Conservation (phyloP, 2,113 vertebrate genomes). For the Antigone vipio region DNA sequence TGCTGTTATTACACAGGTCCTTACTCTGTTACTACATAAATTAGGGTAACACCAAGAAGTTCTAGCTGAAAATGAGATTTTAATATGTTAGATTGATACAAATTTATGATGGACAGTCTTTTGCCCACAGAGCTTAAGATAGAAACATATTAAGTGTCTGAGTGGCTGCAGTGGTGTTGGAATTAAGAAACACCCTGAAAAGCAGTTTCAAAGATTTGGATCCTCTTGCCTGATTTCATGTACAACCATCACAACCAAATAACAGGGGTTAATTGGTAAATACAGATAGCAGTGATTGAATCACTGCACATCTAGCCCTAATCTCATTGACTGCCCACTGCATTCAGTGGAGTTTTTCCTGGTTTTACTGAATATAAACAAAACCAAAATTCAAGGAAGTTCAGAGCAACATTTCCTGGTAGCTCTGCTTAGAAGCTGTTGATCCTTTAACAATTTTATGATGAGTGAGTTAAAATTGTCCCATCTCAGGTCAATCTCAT, state of each 20-base stretch:
- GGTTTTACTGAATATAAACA: not conserved
- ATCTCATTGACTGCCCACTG: not conserved
- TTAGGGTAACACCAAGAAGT: not conserved
- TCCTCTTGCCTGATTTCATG: not conserved
- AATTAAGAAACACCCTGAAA: not conserved
- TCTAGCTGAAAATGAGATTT: not conserved
- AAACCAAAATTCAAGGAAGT: not conserved
- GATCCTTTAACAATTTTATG: not conserved
- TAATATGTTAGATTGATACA: too few species aligned
- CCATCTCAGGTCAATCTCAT: not conserved
- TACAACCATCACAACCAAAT: not conserved
- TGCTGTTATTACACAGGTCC: not conserved
- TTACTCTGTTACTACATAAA: not conserved
- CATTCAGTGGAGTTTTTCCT: not conserved
- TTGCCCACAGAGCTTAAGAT: not conserved
- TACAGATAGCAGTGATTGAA: not conserved
- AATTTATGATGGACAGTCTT: not conserved
- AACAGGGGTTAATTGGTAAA: not conserved
- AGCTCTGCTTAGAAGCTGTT: rapidly evolving
- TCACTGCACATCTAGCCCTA: not conserved
- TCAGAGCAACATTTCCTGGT: not conserved
- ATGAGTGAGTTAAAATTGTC: not conserved
- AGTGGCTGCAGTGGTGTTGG: not conserved
- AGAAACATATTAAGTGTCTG: not conserved
- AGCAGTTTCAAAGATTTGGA: not conserved